Evolutionary conservation across 2,888 invertebrate species (phyloP), one percentile per base, ranked within the genome.

Genomic region (Lamellibrachia satsuma): DNA sequence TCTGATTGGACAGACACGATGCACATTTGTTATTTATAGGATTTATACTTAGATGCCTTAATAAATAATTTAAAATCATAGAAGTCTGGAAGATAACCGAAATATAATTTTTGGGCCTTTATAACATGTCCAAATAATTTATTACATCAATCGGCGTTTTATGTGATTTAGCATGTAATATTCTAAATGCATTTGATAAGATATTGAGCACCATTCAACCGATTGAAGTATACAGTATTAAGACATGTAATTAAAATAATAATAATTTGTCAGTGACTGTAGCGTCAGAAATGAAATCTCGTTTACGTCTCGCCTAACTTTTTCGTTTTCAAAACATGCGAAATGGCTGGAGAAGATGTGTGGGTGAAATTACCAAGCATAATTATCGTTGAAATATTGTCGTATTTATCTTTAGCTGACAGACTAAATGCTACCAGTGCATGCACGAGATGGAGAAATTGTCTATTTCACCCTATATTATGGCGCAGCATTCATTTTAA

Each of bases 381-480:
- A 55, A 93, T 93, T 27, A 93, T 93, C 27, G 93, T 93, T 39
- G 93, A 93, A 92, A 93, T 93, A 92, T 91, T 93, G 90, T 93
- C 93, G 91, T 93, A 93, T 90, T 90, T 93, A 57, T 92, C 93
- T 22, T 55, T 93, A 92, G 91, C 92, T 55, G 97, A 97, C 95
- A 97, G 97, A 95, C 95, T 97, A 55, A 96, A 96, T 94, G 97
- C 97, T 93, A 97, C 97, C 91, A 97, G 97, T 93, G 96, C 97
- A 90, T 97, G 97, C 95, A 97, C 97, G 95, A 96, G 97, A 95
- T 97, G 97, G 97, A 96, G 97, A 94, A 95, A 95, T 92, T 96
- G 96, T 93, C 94, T 96, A 39, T 96, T 96, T 94, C 96, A 96
- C 93, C 96, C 96, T 91, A 95, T 95, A 90, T 94, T 96, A 93